Evolutionary conservation across 2,888 invertebrate species (phyloP).

Genomic region (Pachydiplax longipennis): DNA sequence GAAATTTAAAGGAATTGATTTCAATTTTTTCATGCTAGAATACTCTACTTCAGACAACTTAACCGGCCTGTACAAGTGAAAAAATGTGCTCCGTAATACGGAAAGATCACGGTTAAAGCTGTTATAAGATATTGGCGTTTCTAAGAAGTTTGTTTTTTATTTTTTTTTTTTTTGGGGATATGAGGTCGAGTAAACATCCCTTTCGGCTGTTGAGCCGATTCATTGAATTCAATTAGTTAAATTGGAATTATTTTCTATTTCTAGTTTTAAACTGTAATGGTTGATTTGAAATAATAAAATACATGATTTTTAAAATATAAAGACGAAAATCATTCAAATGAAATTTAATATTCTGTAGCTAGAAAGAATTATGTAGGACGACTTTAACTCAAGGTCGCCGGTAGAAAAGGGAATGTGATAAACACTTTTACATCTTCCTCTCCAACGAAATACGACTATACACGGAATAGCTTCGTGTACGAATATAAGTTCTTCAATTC

Average conservation of each 20-base stretch:
- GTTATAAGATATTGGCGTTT: too few species aligned
- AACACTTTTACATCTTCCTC: background rate
- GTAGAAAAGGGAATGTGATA: constrained; percentile 27
- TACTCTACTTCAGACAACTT: background rate
- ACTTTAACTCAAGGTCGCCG: constrained; percentile 1
- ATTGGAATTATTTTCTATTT: background rate
- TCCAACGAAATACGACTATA: background rate
- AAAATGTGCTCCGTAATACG: too few species aligned
- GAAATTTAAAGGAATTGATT: background rate
- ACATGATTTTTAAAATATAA: background rate
- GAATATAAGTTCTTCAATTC: background rate
- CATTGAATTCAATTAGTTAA: background rate
- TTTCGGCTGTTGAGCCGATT: background rate
- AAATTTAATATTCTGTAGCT: background rate
- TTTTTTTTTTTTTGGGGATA: background rate
- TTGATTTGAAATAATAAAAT: background rate
- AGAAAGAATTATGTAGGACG: background rate
- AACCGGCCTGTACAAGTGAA: too few species aligned
- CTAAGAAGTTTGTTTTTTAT: background rate
- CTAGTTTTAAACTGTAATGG: background rate
- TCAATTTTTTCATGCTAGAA: background rate
- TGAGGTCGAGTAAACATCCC: background rate
- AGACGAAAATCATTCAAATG: background rate
- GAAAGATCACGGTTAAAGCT: too few species aligned
- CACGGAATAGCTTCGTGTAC: background rate